A percentile compares a stretch with the other conserved stretches of the same genome.
Evolutionary conservation across 2,113 vertebrate species (phyloP).

Genomic region (Tiliqua scincoides): DNA sequence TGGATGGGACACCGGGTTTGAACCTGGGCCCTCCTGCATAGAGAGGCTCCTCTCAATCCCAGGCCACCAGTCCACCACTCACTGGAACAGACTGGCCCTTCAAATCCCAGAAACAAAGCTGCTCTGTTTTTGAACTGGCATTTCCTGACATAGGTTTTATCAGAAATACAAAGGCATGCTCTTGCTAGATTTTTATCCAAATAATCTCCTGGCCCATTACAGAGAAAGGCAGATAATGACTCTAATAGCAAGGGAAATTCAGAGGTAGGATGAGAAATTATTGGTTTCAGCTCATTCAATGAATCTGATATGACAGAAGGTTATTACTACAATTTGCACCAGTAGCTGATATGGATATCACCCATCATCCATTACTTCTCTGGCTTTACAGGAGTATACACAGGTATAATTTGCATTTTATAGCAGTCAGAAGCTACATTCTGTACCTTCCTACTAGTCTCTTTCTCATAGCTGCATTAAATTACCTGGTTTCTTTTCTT

Average conservation of each 20-base stretch:
- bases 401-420: constrained; percentile 36
- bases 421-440: constrained; percentile 26
- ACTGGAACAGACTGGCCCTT: too few relatives aligned
- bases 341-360: constrained; percentile 31
- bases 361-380: not conserved
- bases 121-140: not conserved
- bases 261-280: constrained; percentile 7
- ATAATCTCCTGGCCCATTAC: not conserved
- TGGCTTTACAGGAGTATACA: not conserved
- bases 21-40: not conserved
- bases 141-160: constrained; percentile 3
- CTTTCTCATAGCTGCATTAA: constrained; percentile 26
- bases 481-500: constrained; percentile 33
- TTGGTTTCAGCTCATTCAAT: constrained; percentile 15
- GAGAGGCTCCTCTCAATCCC: not conserved
- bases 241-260: constrained; percentile 21
- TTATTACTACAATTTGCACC: constrained; percentile 31
- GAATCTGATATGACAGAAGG: constrained; percentile 26
- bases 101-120: not conserved
- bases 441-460: constrained; percentile 36
- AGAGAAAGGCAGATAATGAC: constrained; percentile 29
- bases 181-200: not conserved
- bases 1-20: too few relatives aligned
- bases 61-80: not conserved
- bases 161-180: constrained; percentile 11